A percentile compares a stretch with the other conserved stretches of the same genome.
Conservation (phyloP, 2,888 invertebrate species). For the Monopis laevigella region DNA sequence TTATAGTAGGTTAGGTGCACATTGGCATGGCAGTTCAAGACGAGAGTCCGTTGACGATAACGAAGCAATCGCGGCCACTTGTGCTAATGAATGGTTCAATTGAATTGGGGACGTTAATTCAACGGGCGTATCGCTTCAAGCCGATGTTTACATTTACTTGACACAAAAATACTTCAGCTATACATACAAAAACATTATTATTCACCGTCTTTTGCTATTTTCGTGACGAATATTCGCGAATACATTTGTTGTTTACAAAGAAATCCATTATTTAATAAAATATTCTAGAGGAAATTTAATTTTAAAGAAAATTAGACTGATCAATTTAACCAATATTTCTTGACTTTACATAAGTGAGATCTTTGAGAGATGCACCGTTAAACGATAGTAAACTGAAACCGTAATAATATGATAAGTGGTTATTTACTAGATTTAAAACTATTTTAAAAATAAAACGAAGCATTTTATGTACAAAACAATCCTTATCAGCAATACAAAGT, state of each 20-base stretch:
- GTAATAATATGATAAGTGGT: no score
- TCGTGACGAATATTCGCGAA: background rate
- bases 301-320: background rate
- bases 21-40: background rate
- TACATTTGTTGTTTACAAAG: background rate
- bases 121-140: constrained; percentile 35
- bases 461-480: no score
- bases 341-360: no score
- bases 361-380: no score
- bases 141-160: constrained; percentile 40
- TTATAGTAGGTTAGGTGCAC: no score
- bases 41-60: constrained; percentile 27
- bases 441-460: no score
- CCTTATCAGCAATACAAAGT: no score
- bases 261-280: background rate
- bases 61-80: constrained; percentile 67
- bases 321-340: no score
- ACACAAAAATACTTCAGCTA: constrained; percentile 17
- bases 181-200: background rate
- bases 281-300: background rate
- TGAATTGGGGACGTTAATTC: constrained; percentile 66
- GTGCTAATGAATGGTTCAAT: constrained; percentile 66
- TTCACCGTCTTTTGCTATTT: no score
- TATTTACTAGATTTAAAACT: no score
- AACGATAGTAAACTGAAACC: no score